A percentile compares a stretch with the other conserved stretches of the same genome.
These are phyloP conservation scores for Procambarus virginalis DNA, from an alignment of 1,140 invertebrate genomes.

Conservation along the genomic window DNA sequence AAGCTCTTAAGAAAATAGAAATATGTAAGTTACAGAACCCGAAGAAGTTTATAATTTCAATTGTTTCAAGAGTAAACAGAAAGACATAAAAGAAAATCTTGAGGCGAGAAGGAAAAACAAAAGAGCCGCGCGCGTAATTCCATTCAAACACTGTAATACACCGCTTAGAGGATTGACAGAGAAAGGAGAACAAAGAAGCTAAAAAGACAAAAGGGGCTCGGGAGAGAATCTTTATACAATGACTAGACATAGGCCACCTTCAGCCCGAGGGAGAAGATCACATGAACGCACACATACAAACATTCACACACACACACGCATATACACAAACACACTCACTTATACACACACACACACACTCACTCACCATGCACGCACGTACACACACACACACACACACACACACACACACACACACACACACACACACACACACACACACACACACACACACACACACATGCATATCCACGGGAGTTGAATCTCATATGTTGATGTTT, in stretches of 20 bases:
- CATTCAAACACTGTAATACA: slow-evolving; percentile 42
- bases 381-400: no score
- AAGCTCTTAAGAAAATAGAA: no score
- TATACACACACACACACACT: background rate
- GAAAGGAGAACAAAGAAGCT: slow-evolving; percentile 41
- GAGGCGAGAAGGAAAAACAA: background rate
- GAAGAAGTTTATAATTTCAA: no score
- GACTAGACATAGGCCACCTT: background rate
- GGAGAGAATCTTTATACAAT: slow-evolving; percentile 32
- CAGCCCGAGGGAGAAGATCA: background rate
- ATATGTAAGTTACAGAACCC: no score
- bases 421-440: no score
- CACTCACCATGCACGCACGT: background rate
- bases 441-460: no score
- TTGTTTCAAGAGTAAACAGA: no score
- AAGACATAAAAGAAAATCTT: background rate
- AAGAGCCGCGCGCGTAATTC: slow-evolving; percentile 16
- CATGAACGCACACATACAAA: no score
- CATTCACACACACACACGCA: background rate
- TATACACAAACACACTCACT: background rate
- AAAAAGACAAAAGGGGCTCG: slow-evolving; percentile 24
- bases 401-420: no score
- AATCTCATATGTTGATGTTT: no score
- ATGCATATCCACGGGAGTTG: no score
- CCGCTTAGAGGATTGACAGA: slow-evolving; percentile 25